These are phyloP conservation scores for Pterocles gutturalis DNA, from an alignment of 2,113 vertebrate genomes.

Conservation along the genomic window DNA sequence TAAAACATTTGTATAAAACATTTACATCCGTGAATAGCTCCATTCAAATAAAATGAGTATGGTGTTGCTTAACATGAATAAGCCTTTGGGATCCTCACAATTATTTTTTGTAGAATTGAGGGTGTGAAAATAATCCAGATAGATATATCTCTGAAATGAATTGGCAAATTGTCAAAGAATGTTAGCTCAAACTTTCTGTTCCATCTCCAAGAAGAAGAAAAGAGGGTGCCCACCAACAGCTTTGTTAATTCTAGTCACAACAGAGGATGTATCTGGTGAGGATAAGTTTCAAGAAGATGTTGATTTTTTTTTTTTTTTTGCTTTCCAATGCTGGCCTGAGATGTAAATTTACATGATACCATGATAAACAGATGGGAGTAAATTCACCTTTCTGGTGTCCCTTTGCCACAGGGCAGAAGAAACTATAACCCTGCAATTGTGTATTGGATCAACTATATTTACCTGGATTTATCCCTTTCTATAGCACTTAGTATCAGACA, in stretches of 20 bases:
- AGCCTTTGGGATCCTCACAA: not conserved
- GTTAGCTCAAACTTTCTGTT: not conserved
- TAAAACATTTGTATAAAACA: not conserved
- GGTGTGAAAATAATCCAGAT: not conserved
- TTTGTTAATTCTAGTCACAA: not conserved
- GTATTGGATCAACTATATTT: not conserved
- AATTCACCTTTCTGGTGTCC: not conserved
- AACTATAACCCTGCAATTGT: not conserved
- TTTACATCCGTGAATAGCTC: not conserved
- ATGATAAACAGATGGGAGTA: not conserved
- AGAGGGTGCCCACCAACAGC: not conserved
- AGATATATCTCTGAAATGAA: not conserved
- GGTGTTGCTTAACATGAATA: too few species aligned
- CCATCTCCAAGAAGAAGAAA: not conserved
- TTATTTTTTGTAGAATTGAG: not conserved
- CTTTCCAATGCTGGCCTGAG: not conserved
- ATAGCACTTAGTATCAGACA: not conserved
- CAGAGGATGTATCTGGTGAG: not conserved
- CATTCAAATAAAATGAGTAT: not conserved
- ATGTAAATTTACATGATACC: not conserved
- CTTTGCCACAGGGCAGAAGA: not conserved
- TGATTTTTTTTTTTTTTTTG: not conserved
- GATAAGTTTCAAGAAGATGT: not conserved
- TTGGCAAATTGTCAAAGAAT: not conserved
- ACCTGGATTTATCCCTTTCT: not conserved